Evolutionary conservation across 2,113 vertebrate species (phyloP).

Genomic region (Caranx ignobilis): DNA sequence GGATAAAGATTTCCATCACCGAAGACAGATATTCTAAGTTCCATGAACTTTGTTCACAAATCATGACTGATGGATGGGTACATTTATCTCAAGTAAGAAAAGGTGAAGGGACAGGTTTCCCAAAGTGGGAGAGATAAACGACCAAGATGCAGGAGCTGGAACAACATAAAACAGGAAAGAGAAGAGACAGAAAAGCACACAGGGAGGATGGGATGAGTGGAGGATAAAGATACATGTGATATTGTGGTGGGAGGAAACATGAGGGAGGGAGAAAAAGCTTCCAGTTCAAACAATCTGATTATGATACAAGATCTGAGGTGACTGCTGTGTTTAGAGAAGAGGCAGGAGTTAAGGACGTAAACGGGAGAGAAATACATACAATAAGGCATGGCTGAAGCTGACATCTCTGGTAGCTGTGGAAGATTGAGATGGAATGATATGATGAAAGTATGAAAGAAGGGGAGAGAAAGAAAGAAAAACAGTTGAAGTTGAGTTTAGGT

Average conservation of each 20-base stretch:
- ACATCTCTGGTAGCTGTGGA: slow-evolving; percentile 36
- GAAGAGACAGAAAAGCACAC: slow-evolving; percentile 42
- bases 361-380: slow-evolving; percentile 6
- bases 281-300: slow-evolving; percentile 64
- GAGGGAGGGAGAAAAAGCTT: slow-evolving; percentile 46
- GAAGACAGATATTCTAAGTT: not conserved
- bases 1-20: not conserved
- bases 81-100: slow-evolving; percentile 53
- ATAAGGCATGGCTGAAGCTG: slow-evolving; percentile 31
- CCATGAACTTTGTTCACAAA: slow-evolving; percentile 22
- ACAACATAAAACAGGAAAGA: slow-evolving; percentile 57
- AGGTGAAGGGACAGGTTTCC: slow-evolving; percentile 9
- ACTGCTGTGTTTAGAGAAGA: slow-evolving; percentile 28
- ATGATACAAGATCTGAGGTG: slow-evolving; percentile 50
- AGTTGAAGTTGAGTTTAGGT: slow-evolving; percentile 40
- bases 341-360: slow-evolving; percentile 6
- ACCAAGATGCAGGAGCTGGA: slow-evolving; percentile 31
- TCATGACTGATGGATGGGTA: slow-evolving; percentile 24
- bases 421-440: slow-evolving; percentile 42
- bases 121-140: slow-evolving; percentile 47
- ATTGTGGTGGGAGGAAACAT: slow-evolving; percentile 40
- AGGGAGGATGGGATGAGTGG: slow-evolving; percentile 43
- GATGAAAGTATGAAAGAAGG: slow-evolving; percentile 36
- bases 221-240: slow-evolving; percentile 70
- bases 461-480: slow-evolving; percentile 50